Percentiles rank a stretch among this genome's conserved stretches.
These are phyloP conservation scores for Halocaridina rubra DNA, from an alignment of 2,888 invertebrate genomes.

Conservation along the genomic window DNA sequence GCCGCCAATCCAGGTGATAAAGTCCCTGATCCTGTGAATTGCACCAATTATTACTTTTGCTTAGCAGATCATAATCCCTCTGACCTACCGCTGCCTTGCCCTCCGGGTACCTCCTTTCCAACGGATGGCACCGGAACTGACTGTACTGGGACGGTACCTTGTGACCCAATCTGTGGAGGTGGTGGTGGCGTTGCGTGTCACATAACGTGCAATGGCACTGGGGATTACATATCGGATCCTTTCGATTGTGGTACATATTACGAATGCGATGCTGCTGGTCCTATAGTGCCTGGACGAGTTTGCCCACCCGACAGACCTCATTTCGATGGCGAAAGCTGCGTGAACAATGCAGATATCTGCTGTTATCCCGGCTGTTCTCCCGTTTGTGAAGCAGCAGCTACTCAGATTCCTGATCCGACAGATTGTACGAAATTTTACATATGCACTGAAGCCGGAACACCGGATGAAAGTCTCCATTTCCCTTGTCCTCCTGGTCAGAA, in stretches of 20 bases:
- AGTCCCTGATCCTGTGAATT: neutral
- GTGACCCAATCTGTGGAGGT: neutral
- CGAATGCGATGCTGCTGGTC: neutral
- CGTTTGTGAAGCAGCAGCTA: neutral
- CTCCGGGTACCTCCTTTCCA: neutral
- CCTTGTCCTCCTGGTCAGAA: neutral
- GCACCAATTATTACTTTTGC: neutral
- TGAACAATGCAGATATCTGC: neutral
- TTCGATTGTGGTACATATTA: neutral
- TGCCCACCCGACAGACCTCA: neutral
- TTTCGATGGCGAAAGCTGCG: neutral
- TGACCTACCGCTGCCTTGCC: neutral
- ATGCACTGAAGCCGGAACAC: neutral
- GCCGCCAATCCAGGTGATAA: neutral
- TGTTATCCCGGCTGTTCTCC: neutral
- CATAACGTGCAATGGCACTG: neutral
- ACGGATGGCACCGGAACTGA: neutral
- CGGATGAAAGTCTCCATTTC: neutral
- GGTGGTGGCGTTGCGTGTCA: neutral
- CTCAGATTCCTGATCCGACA: neutral
- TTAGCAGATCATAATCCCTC: neutral
- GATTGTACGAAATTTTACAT: neutral
- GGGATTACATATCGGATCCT: neutral
- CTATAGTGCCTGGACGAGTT: neutral
- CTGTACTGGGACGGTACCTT: neutral